Evolutionary conservation across 2,888 invertebrate genomes (phyloP).

Genomic region (Eurytoma californica): DNA sequence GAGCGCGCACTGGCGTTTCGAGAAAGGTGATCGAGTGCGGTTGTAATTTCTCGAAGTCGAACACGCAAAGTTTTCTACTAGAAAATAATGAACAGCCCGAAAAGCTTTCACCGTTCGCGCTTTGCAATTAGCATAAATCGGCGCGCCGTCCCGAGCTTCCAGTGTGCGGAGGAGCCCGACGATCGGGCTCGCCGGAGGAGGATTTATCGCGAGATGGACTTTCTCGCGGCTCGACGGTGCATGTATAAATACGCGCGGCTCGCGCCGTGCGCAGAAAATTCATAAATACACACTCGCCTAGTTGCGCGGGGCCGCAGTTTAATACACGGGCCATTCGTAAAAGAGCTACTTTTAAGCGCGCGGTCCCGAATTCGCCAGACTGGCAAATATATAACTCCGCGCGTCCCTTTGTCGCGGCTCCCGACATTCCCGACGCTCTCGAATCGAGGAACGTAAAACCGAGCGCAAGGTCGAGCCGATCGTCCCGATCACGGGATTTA

Average conservation of each 20-base stretch:
- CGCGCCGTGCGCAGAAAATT: conserved; percentile 43
- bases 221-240: conserved; percentile 4
- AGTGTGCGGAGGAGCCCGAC: too few relatives aligned
- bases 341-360: conserved; percentile 42
- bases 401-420: background rate
- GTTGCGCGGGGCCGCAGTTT: background rate
- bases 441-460: background rate
- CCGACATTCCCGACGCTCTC: background rate
- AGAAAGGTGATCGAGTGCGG: too few relatives aligned
- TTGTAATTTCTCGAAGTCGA: too few relatives aligned
- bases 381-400: background rate
- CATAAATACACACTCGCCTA: conserved; percentile 34
- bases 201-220: conserved; percentile 20
- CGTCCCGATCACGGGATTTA: too few relatives aligned
- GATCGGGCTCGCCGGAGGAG: background rate
- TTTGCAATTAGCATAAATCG: too few relatives aligned
- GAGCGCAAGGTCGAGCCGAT: background rate
- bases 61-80: background rate
- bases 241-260: background rate
- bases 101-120: too few relatives aligned
- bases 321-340: background rate
- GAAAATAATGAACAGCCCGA: too few relatives aligned
- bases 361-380: conserved; percentile 12
- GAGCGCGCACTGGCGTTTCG: too few relatives aligned
- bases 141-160: too few relatives aligned